These are phyloP conservation scores for Eretmocerus hayati DNA, from an alignment of 2,888 invertebrate genomes.

Conservation along the genomic window DNA sequence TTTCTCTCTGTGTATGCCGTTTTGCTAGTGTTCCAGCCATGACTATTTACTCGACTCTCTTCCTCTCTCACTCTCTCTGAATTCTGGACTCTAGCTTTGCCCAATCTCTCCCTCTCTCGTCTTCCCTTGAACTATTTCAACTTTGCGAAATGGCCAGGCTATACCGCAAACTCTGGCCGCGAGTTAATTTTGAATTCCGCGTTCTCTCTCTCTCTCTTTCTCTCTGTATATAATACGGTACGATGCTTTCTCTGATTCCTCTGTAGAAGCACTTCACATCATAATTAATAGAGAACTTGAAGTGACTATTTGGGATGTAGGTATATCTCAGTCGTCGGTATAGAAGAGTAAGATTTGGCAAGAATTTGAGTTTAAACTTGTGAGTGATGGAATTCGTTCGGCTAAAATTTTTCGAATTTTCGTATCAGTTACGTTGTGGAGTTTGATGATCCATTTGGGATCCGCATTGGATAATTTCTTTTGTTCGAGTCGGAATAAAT, in stretches of 20 bases:
- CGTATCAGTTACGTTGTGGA: too few relatives aligned
- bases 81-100: too few relatives aligned
- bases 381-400: too few relatives aligned
- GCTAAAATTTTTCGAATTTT: too few relatives aligned
- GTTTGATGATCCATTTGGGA: too few relatives aligned
- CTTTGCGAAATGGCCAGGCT: constrained; percentile 9
- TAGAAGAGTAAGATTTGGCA: too few relatives aligned
- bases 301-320: constrained; percentile 1
- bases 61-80: not conserved
- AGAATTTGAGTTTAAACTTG: too few relatives aligned
- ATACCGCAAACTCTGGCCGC: too few relatives aligned
- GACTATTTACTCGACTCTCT: not conserved
- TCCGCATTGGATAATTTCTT: too few relatives aligned
- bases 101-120: not conserved
- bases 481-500: too few relatives aligned
- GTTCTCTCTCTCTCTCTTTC: not conserved
- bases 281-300: constrained; percentile 18
- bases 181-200: constrained; percentile 17
- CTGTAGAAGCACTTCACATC: constrained; percentile 9
- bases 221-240: constrained; percentile 5
- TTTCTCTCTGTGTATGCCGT: too few relatives aligned
- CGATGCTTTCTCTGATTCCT: not conserved
- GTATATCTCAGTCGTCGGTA: too few relatives aligned
- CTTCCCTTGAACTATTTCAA: constrained; percentile 11
- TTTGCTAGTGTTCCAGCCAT: not conserved